Conservation (phyloP, 2,888 invertebrate species). For the Brenthis hecate region DNA sequence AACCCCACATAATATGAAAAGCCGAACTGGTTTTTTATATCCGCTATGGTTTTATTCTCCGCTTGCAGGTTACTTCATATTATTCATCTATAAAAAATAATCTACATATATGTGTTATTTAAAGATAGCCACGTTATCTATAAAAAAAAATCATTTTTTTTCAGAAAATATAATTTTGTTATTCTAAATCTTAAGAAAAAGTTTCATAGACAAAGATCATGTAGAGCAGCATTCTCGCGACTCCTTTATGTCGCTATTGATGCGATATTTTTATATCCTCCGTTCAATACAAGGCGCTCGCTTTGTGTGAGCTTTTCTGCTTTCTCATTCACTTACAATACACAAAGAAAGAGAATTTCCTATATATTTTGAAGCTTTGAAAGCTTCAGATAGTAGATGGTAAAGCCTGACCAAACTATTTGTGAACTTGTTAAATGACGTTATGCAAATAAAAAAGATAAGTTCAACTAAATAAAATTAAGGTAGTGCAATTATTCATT, state of each 20-base stretch:
- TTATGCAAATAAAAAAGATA: too few relatives aligned
- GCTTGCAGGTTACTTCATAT: too few relatives aligned
- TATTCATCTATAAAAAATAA: too few relatives aligned
- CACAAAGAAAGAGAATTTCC: constrained; percentile 18
- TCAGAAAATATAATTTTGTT: neutral
- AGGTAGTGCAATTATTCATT: too few relatives aligned
- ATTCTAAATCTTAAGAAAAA: constrained; percentile 26
- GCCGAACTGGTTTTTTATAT: too few relatives aligned
- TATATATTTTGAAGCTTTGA: constrained; percentile 1
- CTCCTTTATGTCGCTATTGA: constrained; percentile 72
- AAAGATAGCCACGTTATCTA: neutral
- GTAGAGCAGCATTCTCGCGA: constrained; percentile 35
- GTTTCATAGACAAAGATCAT: constrained; percentile 1
- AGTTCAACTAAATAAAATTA: too few relatives aligned
- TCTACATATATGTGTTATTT: too few relatives aligned
- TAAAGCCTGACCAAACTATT: too few relatives aligned
- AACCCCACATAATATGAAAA: too few relatives aligned
- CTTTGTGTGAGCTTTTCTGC: constrained; percentile 20
- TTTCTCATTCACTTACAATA: constrained; percentile 26
- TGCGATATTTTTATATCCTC: constrained; percentile 77
- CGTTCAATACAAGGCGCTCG: constrained; percentile 53
- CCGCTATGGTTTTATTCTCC: too few relatives aligned
- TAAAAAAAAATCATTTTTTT: too few relatives aligned
- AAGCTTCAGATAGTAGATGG: neutral
- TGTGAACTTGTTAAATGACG: too few relatives aligned